phyloP scores from a whole-genome alignment of 2,888 invertebrate genomes.

The Aphodius sticticus region DNA sequence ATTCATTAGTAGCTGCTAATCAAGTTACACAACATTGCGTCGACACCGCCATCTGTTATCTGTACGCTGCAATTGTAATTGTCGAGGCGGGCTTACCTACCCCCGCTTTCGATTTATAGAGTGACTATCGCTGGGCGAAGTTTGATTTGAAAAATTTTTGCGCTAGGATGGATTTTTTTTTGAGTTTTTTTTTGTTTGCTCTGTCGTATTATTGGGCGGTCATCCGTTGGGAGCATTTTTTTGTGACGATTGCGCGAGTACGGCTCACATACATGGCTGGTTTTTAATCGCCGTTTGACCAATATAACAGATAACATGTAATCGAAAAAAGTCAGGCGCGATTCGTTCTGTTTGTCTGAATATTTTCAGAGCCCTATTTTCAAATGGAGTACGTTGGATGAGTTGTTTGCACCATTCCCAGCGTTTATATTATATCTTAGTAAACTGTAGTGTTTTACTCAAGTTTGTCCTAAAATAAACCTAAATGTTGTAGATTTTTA shows the following conservation, averaged over 20 bases:
- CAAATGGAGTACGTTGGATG: too few species aligned
- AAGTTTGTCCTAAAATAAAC: too few species aligned
- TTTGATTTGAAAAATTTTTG: conserved; percentile 34
- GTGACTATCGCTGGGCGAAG: conserved; percentile 33
- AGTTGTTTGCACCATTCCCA: neutral
- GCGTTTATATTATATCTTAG: neutral
- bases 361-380: too few species aligned
- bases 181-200: conserved; percentile 29
- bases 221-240: conserved; percentile 25
- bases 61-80: conserved; percentile 51
- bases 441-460: too few species aligned
- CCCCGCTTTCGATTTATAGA: conserved; percentile 52
- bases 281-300: conserved; percentile 33
- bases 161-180: conserved; percentile 12
- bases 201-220: conserved; percentile 34
- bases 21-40: conserved; percentile 58
- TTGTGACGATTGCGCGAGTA: conserved; percentile 18
- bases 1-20: conserved; percentile 58
- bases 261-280: conserved; percentile 33
- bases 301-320: conserved; percentile 35
- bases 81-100: conserved; percentile 38
- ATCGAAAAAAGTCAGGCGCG: conserved; percentile 21
- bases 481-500: too few species aligned
- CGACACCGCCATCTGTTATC: conserved; percentile 53
- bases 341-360: neutral